These are phyloP conservation scores for Vanacampus margaritifer DNA, from an alignment of 2,113 vertebrate genomes.

Conservation along the genomic window DNA sequence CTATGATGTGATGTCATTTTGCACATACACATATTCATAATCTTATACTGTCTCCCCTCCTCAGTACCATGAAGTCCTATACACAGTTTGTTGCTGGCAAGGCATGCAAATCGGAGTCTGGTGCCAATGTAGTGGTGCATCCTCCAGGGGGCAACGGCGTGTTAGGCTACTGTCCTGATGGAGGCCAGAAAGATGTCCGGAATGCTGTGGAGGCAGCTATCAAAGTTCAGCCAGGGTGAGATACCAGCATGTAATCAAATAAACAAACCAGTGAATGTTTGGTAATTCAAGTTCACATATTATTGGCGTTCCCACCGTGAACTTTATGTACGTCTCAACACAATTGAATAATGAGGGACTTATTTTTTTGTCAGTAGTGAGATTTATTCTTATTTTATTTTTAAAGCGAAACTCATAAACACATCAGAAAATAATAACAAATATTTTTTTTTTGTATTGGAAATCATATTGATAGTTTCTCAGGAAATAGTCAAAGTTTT, in stretches of 20 bases:
- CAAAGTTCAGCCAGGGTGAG: constrained; percentile 80
- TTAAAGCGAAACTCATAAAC: no score
- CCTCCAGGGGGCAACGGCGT: constrained; percentile 57
- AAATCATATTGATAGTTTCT: no score
- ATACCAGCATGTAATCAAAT: neutral
- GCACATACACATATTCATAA: neutral
- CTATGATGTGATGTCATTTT: neutral
- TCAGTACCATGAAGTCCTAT: constrained; percentile 71
- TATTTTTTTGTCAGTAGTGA: neutral
- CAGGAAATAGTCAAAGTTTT: no score
- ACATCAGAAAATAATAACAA: no score
- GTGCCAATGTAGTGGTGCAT: constrained; percentile 71
- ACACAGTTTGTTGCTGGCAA: constrained; percentile 76
- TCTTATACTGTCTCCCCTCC: neutral
- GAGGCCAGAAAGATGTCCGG: constrained; percentile 78
- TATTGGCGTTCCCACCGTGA: neutral
- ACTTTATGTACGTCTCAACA: neutral
- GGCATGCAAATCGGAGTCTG: constrained; percentile 76
- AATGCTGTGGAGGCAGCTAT: constrained; percentile 80
- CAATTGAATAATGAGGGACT: neutral
- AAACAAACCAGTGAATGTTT: neutral
- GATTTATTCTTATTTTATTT: no score
- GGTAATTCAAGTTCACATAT: neutral
- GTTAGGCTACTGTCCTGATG: constrained; percentile 77
- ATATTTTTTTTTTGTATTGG: no score